Base-by-base conservation (phyloP, 2,797 vertebrate species). In the Triplophysa bombifrons region DNA sequence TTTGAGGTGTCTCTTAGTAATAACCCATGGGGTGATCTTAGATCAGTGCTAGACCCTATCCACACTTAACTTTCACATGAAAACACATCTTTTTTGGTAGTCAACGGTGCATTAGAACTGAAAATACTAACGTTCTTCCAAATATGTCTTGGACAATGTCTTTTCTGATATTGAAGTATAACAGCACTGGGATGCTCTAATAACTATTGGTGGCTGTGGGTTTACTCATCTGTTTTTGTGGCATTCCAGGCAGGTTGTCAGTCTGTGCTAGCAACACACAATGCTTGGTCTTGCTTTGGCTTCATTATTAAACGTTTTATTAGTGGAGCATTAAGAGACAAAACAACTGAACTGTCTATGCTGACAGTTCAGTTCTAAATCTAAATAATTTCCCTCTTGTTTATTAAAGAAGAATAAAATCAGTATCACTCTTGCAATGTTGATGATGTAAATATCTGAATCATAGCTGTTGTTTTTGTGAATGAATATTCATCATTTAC, bases 11-110 rank as follows among this genome's bases (percentile, higher is more conserved):
- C 12, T 65, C 17, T 44, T 44, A 50, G 63, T 34, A 53, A 4
- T 19, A 69, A 46, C 14, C 46, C 3, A 46, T 44, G 66, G 51
- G 9, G 16, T 76, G 63, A 48, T 38, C 48, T 71, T 44, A 70
- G 30, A 53, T 56, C 55, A 78, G 17, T 22, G 25, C 38, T 63
- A 38, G 34, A 38, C 34, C 6, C 34, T 7, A 38, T 38, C 34
- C 34, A 38, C 34, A 38, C 6, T 27, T 38, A 7, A 38, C 6
- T 8, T 38, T 38, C 7, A 38, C 1, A 38, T 38, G 5, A 38
- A 38, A 38, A 38, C 34, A 1, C 34, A 38, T 38, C 5, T 7
- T 38, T 30, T 30, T 5, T 34, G 34, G 34, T 34, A 34, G 34
- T 34, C 34, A 34, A 34, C 5, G 6, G 34, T 34, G 34, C 34